Evolutionary conservation across 2,888 invertebrate species (phyloP).

Genomic region (Agrotis ipsilon): DNA sequence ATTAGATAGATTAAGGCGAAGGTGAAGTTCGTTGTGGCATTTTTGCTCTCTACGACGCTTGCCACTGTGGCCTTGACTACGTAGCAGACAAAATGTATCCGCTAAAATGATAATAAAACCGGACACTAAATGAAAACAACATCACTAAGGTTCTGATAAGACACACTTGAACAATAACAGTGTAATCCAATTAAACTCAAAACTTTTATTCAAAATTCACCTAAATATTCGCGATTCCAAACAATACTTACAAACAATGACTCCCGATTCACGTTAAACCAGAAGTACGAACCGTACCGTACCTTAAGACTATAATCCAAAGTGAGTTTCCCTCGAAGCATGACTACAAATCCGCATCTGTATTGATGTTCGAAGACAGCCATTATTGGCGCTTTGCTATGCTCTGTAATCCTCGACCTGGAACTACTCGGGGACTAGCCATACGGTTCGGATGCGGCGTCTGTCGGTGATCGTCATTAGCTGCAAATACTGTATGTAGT

Average conservation of each 20-base stretch:
- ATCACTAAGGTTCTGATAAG: neutral
- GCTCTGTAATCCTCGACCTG: conserved; percentile 63
- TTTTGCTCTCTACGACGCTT: neutral
- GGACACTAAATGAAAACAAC: neutral
- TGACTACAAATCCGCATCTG: conserved; percentile 56
- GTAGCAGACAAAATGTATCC: too few relatives aligned
- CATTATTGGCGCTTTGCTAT: conserved; percentile 63
- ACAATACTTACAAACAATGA: conserved; percentile 35
- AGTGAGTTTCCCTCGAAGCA: conserved; percentile 49
- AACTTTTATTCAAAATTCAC: conserved; percentile 4
- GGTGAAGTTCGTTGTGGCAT: neutral
- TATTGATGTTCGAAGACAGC: conserved; percentile 64
- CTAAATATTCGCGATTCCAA: conserved; percentile 11
- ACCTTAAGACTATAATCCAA: conserved; percentile 60
- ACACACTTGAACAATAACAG: neutral
- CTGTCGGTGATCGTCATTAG: conserved; percentile 47
- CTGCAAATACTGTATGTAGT: conserved; percentile 50
- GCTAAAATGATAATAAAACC: neutral
- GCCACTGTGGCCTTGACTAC: too few relatives aligned
- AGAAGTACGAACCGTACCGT: conserved; percentile 33
- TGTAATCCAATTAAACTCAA: neutral
- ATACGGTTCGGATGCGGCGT: conserved; percentile 38
- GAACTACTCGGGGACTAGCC: conserved; percentile 47
- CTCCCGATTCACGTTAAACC: conserved; percentile 29
- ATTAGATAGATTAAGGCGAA: neutral